Conservation (phyloP, 2,797 vertebrate genomes). For the Clamator glandarius region DNA sequence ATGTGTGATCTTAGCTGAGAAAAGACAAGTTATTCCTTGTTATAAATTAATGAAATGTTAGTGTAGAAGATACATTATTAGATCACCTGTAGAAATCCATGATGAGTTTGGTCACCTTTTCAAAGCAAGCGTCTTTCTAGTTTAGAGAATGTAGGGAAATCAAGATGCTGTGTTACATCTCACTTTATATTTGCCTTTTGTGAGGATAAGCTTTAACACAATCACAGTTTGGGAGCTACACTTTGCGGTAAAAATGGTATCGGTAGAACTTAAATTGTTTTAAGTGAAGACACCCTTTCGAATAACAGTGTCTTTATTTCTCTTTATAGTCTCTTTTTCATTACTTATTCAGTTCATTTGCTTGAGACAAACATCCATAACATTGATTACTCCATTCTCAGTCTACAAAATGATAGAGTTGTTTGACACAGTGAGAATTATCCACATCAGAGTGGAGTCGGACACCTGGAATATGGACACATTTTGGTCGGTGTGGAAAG, state of each 20-base stretch:
- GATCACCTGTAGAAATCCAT: not conserved
- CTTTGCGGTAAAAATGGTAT: no score
- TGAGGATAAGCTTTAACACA: no score
- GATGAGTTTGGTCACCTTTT: not conserved
- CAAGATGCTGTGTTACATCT: no score
- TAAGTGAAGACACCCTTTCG: not conserved
- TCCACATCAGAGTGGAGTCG: fast-evolving
- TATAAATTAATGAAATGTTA: not conserved
- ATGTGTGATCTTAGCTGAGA: not conserved
- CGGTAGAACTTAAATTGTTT: no score
- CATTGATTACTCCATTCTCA: not conserved
- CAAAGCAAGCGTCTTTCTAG: no score
- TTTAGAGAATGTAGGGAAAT: no score
- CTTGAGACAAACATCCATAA: not conserved
- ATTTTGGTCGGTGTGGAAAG: fast-evolving
- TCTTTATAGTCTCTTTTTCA: not conserved
- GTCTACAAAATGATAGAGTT: not conserved
- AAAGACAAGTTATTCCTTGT: not conserved
- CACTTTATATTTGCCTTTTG: no score
- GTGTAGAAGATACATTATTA: not conserved
- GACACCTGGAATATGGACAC: not conserved
- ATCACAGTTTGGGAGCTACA: no score
- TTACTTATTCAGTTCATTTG: not conserved
- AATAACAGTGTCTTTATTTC: not conserved
- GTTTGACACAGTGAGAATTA: fast-evolving